phyloP scores from a whole-genome alignment of 2,888 invertebrate genomes.

The Trichopoda pennipes region DNA sequence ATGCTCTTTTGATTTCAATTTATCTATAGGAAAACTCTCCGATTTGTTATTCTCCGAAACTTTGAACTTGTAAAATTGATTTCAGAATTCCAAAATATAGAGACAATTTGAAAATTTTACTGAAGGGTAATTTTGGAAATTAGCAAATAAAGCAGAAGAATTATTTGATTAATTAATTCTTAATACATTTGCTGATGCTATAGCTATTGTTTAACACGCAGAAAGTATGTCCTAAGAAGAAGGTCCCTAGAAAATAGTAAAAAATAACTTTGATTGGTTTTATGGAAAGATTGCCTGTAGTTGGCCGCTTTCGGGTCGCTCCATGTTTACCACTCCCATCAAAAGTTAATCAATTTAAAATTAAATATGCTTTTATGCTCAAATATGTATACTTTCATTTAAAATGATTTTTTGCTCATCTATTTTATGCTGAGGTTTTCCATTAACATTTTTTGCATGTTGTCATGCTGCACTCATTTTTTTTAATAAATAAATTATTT shows the following conservation, averaged over 20 bases:
- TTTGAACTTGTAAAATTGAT: too few relatives aligned
- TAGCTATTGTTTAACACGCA: too few relatives aligned
- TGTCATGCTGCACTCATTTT: conserved; percentile 30
- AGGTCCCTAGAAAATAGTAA: neutral
- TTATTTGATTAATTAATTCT: too few relatives aligned
- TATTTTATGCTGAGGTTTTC: conserved; percentile 48
- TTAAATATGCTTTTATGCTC: conserved; percentile 52
- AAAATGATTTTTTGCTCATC: conserved; percentile 23
- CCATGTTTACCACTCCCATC: conserved; percentile 35
- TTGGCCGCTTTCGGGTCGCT: too few relatives aligned
- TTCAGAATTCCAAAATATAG: too few relatives aligned
- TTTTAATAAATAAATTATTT: conserved; percentile 43
- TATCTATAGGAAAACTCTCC: too few relatives aligned
- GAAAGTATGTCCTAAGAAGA: neutral
- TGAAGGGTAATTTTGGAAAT: too few relatives aligned
- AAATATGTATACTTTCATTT: neutral
- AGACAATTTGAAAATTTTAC: too few relatives aligned
- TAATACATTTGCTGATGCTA: too few relatives aligned
- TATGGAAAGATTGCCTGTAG: conserved; percentile 7
- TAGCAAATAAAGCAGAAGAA: too few relatives aligned
- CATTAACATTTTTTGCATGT: conserved; percentile 45
- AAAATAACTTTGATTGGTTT: neutral
- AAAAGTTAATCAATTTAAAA: conserved; percentile 56
- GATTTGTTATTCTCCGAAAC: too few relatives aligned
- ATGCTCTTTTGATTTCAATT: too few relatives aligned